Percentiles rank a stretch among this genome's conserved stretches.
These are phyloP conservation scores for Polyommatus iphigenia DNA, from an alignment of 2,888 invertebrate genomes.

Conservation along the genomic window DNA sequence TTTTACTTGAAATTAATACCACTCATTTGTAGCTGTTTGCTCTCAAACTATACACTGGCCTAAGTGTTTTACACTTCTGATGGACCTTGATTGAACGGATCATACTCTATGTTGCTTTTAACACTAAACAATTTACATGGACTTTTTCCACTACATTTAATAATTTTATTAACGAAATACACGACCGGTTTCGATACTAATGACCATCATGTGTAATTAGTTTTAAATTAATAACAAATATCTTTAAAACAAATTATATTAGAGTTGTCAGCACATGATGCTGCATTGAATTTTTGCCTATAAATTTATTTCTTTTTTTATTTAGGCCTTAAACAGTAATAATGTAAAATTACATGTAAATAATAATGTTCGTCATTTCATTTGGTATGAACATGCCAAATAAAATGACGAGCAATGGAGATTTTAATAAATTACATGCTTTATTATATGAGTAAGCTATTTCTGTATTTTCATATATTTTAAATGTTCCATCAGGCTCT, in stretches of 20 bases:
- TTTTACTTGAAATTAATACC: constrained; percentile 43
- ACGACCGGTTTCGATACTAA: too few species aligned
- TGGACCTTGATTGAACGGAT: neutral
- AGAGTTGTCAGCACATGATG: too few species aligned
- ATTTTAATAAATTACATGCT: constrained; percentile 30
- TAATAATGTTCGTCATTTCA: too few species aligned
- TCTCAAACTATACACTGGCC: neutral
- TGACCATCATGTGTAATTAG: too few species aligned
- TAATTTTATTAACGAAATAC: too few species aligned
- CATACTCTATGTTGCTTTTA: neutral
- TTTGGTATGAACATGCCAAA: neutral
- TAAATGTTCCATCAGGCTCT: constrained; percentile 1
- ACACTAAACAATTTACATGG: too few species aligned
- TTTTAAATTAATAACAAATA: too few species aligned
- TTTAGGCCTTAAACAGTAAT: neutral
- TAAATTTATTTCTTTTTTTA: neutral
- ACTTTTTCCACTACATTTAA: too few species aligned
- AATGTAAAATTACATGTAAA: neutral
- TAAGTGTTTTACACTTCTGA: neutral
- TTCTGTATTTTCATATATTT: constrained; percentile 17
- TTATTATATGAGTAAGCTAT: constrained; percentile 25
- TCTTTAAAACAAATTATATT: too few species aligned
- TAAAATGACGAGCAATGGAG: neutral
- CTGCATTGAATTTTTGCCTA: too few species aligned
- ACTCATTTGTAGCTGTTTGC: constrained; percentile 37